Base-by-base conservation (phyloP, 2,888 invertebrate species). In the Tiliacea citrago region DNA sequence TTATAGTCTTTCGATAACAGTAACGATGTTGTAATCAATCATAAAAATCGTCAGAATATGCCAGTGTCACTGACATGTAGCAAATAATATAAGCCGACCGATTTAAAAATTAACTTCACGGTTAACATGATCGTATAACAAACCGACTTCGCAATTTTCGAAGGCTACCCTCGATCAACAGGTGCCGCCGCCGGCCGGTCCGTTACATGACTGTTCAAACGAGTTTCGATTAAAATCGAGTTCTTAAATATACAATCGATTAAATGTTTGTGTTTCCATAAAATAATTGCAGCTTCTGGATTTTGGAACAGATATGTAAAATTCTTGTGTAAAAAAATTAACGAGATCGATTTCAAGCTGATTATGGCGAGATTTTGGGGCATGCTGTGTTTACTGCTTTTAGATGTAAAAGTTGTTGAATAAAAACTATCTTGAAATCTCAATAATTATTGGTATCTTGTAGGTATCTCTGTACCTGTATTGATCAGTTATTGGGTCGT, bases 151-250 rank as follows among this genome's bases (percentile, higher is more conserved):
- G 55, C 21, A 79, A 86, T 85, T 87, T 39, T 68, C 39, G 88
- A 86, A 87, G 82, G 84, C 88, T 90, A 89, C 79, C 79, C 82
- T 86, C 77, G 86, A 84, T 53, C 78, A 89, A 90, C 93, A 93
- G 93, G 93, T 93, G 93, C 84, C 55, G n/a, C 51, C 29, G 93
- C 84, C 55, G n/a, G 53, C 29, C 29, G 87, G 86, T 84, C 93
- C 93, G 93, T 93, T 93, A 93, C 88, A 82, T 80, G 75, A 47
- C 83, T 81, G 86, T 81, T 76, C 77, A 88, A 92, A 93, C 92
- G 76, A 87, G 92, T 93, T 92, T 82, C 72, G 70, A 89, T 88
- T 85, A 80, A 82, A 84, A 86, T 90, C 89, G 88, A 90, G 83
- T 88, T 80, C 77, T 85, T 73, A 39, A 67, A 65, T 55, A 67